These are phyloP conservation scores for Eueremaeus valkanovi DNA, from an alignment of 2,888 invertebrate species.

Conservation along the genomic window DNA sequence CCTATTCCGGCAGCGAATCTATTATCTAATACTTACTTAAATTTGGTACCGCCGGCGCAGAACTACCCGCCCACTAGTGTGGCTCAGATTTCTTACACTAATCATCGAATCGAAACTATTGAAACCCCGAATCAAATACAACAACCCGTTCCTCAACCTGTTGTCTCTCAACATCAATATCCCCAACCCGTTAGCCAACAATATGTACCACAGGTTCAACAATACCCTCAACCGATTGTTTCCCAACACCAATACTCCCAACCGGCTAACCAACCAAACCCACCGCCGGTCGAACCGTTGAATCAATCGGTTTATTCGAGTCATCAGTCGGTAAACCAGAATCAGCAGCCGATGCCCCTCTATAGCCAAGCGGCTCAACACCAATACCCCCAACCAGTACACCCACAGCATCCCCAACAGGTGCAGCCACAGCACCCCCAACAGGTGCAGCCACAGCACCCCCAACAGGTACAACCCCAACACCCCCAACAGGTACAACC, in stretches of 20 bases:
- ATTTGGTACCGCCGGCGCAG: slow-evolving; percentile 8
- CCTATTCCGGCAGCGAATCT: slow-evolving; percentile 18
- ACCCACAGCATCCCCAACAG: slow-evolving; percentile 42
- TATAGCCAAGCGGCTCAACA: slow-evolving; percentile 37
- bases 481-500: too few species aligned
- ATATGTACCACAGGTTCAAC: slow-evolving; percentile 28
- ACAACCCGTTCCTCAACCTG: too few species aligned
- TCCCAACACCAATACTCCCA: neutral
- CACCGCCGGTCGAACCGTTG: neutral
- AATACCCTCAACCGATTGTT: slow-evolving; percentile 26
- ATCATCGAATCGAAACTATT: neutral
- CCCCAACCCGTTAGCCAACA: neutral
- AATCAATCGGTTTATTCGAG: neutral
- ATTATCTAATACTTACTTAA: neutral
- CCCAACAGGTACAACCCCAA: slow-evolving; percentile 37
- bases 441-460: slow-evolving; percentile 29
- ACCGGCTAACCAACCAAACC: neutral
- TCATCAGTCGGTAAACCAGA: slow-evolving; percentile 42
- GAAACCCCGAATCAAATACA: neutral
- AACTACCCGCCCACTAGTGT: slow-evolving; percentile 24
- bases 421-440: slow-evolving; percentile 13
- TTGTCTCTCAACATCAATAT: too few species aligned
- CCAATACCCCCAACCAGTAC: slow-evolving; percentile 39
- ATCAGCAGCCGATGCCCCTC: neutral
- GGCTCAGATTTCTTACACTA: neutral